Conservation (phyloP, 1,140 invertebrate genomes). For the Drosophila elegans region DNA sequence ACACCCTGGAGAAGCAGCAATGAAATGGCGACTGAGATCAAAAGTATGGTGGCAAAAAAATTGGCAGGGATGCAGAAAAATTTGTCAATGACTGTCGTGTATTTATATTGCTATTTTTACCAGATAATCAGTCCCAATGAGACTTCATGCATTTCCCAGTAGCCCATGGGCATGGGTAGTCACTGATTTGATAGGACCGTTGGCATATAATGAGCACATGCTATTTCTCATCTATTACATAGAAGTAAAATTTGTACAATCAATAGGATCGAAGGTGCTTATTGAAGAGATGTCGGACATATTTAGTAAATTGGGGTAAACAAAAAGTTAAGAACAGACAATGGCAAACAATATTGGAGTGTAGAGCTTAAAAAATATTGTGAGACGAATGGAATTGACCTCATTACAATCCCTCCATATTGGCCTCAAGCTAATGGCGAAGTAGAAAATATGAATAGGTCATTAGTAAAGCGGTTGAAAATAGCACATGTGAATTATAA, state of each 20-base stretch:
- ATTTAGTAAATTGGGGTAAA: constrained; percentile 5
- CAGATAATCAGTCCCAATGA: constrained; percentile 8
- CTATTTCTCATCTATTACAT: constrained; percentile 54
- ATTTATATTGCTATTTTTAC: neutral
- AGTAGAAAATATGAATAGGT: constrained; percentile 47
- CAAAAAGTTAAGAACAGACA: neutral
- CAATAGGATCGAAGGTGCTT: neutral
- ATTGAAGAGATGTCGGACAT: constrained; percentile 14
- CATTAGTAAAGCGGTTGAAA: constrained; percentile 27
- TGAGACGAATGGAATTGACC: constrained; percentile 56
- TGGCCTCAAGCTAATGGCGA: constrained; percentile 1
- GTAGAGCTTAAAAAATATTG: constrained; percentile 1
- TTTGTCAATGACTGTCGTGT: constrained; percentile 6
- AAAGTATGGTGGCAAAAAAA: too few species aligned
- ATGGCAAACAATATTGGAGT: neutral
- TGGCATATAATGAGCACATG: constrained; percentile 66
- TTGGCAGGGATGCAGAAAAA: constrained; percentile 4
- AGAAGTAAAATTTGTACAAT: constrained; percentile 19
- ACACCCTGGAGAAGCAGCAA: too few species aligned
- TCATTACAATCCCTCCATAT: constrained; percentile 40
- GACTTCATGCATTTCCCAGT: constrained; percentile 30
- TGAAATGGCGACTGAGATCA: too few species aligned
- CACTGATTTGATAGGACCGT: constrained; percentile 73
- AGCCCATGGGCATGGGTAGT: constrained; percentile 76
- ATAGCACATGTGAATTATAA: constrained; percentile 9